A percentile compares a stretch with the other conserved stretches of the same genome.
phyloP scores from a whole-genome alignment of 2,888 invertebrate genomes.

The Megamerina dolium region DNA sequence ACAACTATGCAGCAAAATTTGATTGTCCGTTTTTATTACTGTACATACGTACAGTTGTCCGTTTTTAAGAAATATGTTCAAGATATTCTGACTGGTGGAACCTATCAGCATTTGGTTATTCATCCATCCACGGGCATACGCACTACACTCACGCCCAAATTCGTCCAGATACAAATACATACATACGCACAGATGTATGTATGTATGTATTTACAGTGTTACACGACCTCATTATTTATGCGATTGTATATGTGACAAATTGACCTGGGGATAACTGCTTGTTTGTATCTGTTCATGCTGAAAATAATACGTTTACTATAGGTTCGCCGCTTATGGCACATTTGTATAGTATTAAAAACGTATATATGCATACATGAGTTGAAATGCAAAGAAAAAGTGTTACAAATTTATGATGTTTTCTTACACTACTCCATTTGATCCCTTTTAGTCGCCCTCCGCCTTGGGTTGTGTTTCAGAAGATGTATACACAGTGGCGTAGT shows the following conservation, averaged over 20 bases:
- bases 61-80: too few species aligned
- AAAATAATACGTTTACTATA: slow-evolving; percentile 11
- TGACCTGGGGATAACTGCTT: slow-evolving; percentile 13
- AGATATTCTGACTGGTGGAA: too few species aligned
- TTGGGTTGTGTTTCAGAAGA: too few species aligned
- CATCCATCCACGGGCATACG: too few species aligned
- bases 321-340: slow-evolving; percentile 2
- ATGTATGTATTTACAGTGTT: not conserved
- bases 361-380: slow-evolving; percentile 3
- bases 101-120: too few species aligned
- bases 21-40: too few species aligned
- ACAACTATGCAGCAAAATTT: too few species aligned
- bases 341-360: too few species aligned
- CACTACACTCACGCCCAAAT: not conserved
- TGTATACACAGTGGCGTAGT: too few species aligned
- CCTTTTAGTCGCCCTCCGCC: too few species aligned
- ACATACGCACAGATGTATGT: not conserved
- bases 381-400: slow-evolving; percentile 8
- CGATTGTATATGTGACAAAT: slow-evolving; percentile 14
- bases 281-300: slow-evolving; percentile 1
- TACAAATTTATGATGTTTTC: slow-evolving; percentile 14
- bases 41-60: too few species aligned
- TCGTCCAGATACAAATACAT: not conserved
- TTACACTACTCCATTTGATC: not conserved
- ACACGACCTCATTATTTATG: slow-evolving; percentile 10